Evolutionary conservation across 2,888 invertebrate genomes (phyloP), one percentile per base, ranked within the genome.

Genomic region (Drosophila quinaria): DNA sequence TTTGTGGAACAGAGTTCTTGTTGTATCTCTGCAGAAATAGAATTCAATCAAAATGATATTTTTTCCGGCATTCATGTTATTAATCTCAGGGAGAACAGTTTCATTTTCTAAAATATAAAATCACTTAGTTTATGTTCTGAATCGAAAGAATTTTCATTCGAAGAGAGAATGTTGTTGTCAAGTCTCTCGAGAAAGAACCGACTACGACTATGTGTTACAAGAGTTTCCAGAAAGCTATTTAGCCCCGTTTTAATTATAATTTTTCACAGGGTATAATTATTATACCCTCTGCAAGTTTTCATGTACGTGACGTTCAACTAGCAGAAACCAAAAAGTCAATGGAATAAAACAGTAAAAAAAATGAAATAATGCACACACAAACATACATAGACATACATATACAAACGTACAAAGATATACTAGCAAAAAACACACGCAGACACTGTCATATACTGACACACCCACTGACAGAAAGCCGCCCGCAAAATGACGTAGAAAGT

Each of bases 401-500:
- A 31, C 3, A 49, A 0, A 13, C 0, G 58, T n/a, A 50, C 11
- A 25, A 13, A 35, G 9, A 52, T n/a, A 50, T 22, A 22, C 22
- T 22, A 22, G 22, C 22, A 22, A 22, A 22, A 22, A 22, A 9
- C 10, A 13, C 11, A 44, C 47, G 39, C 13, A 15, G 5, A 25
- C 17, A 22, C 41, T 54, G 49, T 35, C 44, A 37, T 42, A 37
- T 46, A 51, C 50, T 37, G 63, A 50, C 78, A 78, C 73, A 80
- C 70, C 61, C 70, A 65, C 71, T 55, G 60, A 25, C 66, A 72
- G 44, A 41, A 37, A 55, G 46, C 42, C 49, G 70, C 50, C 78
- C 68, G 63, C 78, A 80, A 87, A 81, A 70, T 85, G 87, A 85
- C 87, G 85, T 81, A 71, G 75, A 80, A 78, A 82, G 73, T 85